Base-by-base conservation (phyloP, 2,888 invertebrate genomes). In the Netelia melanura region DNA sequence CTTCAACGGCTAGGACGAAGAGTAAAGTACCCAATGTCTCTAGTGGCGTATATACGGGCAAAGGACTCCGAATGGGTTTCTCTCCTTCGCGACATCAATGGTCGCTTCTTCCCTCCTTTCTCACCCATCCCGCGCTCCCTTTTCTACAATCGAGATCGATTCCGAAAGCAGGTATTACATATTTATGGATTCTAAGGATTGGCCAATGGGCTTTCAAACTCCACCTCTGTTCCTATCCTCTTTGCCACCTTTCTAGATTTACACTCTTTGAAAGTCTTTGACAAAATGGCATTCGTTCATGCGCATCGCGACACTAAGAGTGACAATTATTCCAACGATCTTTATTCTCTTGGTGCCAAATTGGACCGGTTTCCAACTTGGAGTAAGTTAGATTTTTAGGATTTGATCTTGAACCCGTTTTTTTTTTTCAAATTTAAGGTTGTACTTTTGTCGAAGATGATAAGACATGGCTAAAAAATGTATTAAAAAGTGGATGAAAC, bases 121-220 rank as follows among this genome's bases (percentile, higher is more conserved):
- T 54, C 64, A 65, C 43, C 44, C 17, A 54, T 76, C 23, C 44
- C 17, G 38, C n/a, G 14, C 5, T 30, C 70, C 61, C 70, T 78
- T 70, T 70, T 48, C 30, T 9, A 62, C 38, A 64, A 62, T 43
- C 64, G 43, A 64, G 43, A 79, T 79, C 71, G 79, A 71, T 71
- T n/a, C 56, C 23, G 70, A 79, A 76, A 79, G 62, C 54, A 79
- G 64, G 43, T 44, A 56, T 62, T 79, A 71, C 64, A 79, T 79
- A 79, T 79, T 79, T 79, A 79, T 79, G 54, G 25, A 71, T 43
- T 38, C 48, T 23, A 61, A 48, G 44, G 70, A 52, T 78, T 52
- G 54, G 54, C 52, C 25, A 21, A 14, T 48, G 38, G 62, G 52
- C 43, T 79, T 79, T 25, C 38, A 38, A 38, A 38, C 5, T 21